Percentiles rank a stretch among this genome's conserved stretches.
Conservation (phyloP, 2,888 invertebrate genomes). For the Harpalus rubripes region DNA sequence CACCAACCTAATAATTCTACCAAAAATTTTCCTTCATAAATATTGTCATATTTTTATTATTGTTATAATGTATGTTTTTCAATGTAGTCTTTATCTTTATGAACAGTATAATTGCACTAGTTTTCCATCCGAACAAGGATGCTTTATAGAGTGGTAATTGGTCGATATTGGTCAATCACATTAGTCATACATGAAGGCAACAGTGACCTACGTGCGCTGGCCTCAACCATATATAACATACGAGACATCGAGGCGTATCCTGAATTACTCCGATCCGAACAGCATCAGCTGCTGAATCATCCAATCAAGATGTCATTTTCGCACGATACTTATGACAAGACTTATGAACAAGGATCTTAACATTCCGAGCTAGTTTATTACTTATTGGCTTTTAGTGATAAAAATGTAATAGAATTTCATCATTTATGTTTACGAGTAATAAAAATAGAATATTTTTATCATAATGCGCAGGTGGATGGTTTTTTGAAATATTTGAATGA, state of each 20-base stretch:
- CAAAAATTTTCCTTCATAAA: too few species aligned
- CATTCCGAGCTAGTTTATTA: background rate
- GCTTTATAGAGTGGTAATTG: background rate
- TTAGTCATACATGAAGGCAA: constrained; percentile 36
- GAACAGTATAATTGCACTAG: too few species aligned
- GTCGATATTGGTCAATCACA: constrained; percentile 45
- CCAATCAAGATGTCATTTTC: constrained; percentile 45
- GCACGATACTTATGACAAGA: constrained; percentile 4
- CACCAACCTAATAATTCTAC: too few species aligned
- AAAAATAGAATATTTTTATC: too few species aligned
- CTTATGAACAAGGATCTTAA: background rate
- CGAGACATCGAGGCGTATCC: constrained; percentile 33
- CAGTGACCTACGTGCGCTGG: constrained; percentile 21
- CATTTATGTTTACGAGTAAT: too few species aligned
- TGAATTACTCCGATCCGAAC: constrained; percentile 32
- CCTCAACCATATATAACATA: constrained; percentile 26
- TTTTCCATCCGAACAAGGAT: constrained; percentile 20
- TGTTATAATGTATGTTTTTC: too few species aligned
- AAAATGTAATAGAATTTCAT: background rate
- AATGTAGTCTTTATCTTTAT: too few species aligned
- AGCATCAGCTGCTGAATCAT: constrained; percentile 23
- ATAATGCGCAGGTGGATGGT: too few species aligned
- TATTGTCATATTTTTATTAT: too few species aligned
- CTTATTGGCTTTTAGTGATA: background rate
- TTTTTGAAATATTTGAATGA: too few species aligned